Conservation (phyloP, 1,140 invertebrate genomes). For the Hirudo medicinalis region DNA sequence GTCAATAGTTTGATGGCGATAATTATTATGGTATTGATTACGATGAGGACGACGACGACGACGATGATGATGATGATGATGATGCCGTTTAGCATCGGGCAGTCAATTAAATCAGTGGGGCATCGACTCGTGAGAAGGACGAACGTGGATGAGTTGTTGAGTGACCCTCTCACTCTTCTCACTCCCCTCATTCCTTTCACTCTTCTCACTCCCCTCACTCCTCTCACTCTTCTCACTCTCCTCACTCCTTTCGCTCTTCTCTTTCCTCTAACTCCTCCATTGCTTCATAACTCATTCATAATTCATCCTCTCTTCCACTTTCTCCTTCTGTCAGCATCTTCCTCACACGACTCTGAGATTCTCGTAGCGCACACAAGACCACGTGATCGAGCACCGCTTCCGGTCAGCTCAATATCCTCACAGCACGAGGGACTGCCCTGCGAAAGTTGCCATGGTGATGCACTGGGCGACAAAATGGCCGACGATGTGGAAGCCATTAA, state of each 20-base stretch:
- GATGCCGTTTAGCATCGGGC: slow-evolving; percentile 1
- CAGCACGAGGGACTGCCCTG: too few relatives aligned
- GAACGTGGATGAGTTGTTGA: too few relatives aligned
- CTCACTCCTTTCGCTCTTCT: background rate
- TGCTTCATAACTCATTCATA: background rate
- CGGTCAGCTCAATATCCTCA: too few relatives aligned
- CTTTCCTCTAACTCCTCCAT: background rate
- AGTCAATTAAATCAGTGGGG: too few relatives aligned
- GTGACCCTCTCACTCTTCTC: too few relatives aligned
- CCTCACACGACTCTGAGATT: background rate
- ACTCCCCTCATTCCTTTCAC: background rate
- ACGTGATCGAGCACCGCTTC: too few relatives aligned
- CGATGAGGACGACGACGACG: background rate
- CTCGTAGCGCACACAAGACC: too few relatives aligned
- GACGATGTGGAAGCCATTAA: slow-evolving; percentile 8
- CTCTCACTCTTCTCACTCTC: background rate
- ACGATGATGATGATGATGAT: slow-evolving; percentile 9
- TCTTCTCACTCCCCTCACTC: background rate
- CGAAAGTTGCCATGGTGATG: background rate
- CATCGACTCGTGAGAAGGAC: too few relatives aligned
- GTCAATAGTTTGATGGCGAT: background rate
- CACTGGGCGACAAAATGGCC: slow-evolving; percentile 10
- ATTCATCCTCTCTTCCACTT: background rate
- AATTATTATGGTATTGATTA: background rate
- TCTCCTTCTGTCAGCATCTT: background rate